Evolutionary conservation across 2,113 vertebrate species (phyloP).

Genomic region (Lichenostomus cassidix): DNA sequence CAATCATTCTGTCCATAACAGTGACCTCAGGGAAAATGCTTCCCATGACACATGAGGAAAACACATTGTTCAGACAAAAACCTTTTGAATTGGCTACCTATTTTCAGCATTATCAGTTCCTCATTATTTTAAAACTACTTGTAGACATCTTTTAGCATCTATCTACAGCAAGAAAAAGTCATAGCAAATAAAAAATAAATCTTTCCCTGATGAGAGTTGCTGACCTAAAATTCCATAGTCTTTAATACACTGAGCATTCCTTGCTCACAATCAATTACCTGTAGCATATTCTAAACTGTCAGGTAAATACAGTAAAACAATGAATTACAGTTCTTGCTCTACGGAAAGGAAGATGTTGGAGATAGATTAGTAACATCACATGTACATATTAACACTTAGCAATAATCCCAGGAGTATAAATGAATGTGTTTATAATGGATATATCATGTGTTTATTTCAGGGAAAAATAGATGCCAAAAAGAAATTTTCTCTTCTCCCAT

Average conservation of each 20-base stretch:
- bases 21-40: background rate
- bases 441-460: background rate
- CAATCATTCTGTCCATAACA: background rate
- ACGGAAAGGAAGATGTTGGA: background rate
- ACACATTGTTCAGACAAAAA: background rate
- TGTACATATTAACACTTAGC: background rate
- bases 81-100: background rate
- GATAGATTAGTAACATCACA: background rate
- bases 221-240: background rate
- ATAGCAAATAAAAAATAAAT: background rate
- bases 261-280: conserved; percentile 11
- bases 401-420: background rate
- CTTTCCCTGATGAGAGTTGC: background rate
- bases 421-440: background rate
- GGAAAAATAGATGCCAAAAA: background rate
- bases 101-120: background rate
- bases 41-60: background rate
- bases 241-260: background rate
- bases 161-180: background rate
- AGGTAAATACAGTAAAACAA: background rate
- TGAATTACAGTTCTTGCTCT: background rate
- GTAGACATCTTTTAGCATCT: background rate
- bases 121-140: conserved; percentile 58
- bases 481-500: background rate
- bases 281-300: background rate